These are phyloP conservation scores for Coptodon rendalli DNA, from an alignment of 2,113 vertebrate species.

Conservation along the genomic window DNA sequence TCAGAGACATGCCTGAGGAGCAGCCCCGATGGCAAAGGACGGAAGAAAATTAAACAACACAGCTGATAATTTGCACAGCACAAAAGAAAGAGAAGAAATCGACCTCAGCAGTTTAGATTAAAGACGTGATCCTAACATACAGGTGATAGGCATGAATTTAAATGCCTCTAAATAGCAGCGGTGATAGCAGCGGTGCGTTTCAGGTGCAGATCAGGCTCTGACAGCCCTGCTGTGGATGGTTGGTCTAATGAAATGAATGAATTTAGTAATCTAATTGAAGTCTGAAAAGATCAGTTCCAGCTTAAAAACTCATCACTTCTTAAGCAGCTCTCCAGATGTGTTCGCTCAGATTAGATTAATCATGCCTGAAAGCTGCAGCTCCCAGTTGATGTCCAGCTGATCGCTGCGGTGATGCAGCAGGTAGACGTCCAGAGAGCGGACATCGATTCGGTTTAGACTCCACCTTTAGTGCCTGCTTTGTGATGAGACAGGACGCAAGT, in stretches of 20 bases:
- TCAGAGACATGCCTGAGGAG: background rate
- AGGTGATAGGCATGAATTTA: background rate
- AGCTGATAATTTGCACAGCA: background rate
- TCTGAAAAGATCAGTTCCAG: background rate
- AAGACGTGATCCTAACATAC: background rate
- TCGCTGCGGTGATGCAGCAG: background rate
- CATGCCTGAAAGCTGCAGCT: background rate
- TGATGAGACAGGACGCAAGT: background rate
- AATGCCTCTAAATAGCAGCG: background rate
- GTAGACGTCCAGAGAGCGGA: background rate
- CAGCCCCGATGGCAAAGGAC: background rate
- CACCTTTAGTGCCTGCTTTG: background rate
- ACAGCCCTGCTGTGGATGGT: background rate
- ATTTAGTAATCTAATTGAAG: background rate
- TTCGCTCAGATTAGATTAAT: background rate
- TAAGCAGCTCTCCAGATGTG: background rate
- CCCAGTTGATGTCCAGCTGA: background rate
- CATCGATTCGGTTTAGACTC: background rate
- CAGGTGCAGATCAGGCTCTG: background rate
- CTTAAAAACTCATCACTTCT: background rate
- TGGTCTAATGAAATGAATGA: background rate
- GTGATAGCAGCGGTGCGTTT: background rate
- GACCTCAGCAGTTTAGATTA: background rate
- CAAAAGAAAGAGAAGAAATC: background rate
- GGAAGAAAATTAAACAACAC: background rate